Evolutionary conservation across 2,113 vertebrate genomes (phyloP).

Genomic region (Crotalus tigris): DNA sequence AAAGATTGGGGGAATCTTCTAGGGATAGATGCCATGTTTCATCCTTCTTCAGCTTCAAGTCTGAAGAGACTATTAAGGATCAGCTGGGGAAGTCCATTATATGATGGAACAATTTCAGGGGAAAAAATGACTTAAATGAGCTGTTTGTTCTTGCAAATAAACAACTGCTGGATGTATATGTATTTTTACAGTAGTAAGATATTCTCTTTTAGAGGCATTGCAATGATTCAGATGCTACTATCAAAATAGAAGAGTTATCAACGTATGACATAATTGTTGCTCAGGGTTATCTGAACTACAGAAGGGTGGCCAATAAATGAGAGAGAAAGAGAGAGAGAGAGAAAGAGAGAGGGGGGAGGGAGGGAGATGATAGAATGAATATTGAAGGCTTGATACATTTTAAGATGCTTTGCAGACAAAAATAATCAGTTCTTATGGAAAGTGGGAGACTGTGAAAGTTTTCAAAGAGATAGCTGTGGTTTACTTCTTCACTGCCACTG

Average conservation of each 20-base stretch:
- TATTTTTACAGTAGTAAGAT: background rate
- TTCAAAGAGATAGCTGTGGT: background rate
- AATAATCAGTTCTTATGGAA: background rate
- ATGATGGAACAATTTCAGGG: slow-evolving; percentile 18
- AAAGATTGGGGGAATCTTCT: background rate
- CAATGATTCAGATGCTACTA: background rate
- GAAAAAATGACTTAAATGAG: background rate
- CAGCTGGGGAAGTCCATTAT: background rate
- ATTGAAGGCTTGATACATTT: background rate
- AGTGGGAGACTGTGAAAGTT: background rate
- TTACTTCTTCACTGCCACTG: background rate
- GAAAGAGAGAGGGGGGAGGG: no score
- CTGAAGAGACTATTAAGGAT: slow-evolving; percentile 37
- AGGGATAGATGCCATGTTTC: slow-evolving; percentile 18
- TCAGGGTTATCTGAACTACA: background rate
- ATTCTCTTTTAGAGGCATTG: background rate
- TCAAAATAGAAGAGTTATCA: background rate
- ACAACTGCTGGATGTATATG: slow-evolving; percentile 6
- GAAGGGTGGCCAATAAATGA: background rate
- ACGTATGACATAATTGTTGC: background rate
- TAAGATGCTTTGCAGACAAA: background rate
- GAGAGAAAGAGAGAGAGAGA: no score
- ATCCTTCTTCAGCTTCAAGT: slow-evolving; percentile 32
- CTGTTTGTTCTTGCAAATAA: slow-evolving; percentile 29
- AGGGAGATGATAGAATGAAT: no score